Evolutionary conservation across 2,888 invertebrate genomes (phyloP).

Genomic region (Xanthorhoe designata): DNA sequence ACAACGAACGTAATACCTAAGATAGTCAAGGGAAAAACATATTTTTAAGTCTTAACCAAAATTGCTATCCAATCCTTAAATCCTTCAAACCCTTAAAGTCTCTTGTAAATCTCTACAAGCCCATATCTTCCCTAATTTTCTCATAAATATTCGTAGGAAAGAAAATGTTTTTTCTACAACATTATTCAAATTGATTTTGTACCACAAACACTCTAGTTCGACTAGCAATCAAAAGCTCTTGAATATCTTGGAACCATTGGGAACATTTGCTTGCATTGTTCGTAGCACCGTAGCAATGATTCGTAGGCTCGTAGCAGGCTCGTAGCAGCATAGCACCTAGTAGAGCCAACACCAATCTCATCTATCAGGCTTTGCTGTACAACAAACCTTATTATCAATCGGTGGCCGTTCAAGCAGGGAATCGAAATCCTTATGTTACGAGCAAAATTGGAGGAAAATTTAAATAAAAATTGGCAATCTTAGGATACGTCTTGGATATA

Average conservation of each 20-base stretch:
- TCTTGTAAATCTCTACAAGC: not conserved
- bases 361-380: slow-evolving; percentile 41
- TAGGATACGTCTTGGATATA: not conserved
- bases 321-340: slow-evolving; percentile 23
- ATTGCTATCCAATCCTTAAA: not conserved
- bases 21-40: no score
- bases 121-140: not conserved
- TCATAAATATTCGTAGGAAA: not conserved
- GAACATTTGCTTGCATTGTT: not conserved
- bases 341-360: slow-evolving; percentile 31
- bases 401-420: slow-evolving; percentile 37
- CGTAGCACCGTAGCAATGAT: slow-evolving; percentile 8
- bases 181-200: not conserved
- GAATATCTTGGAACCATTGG: not conserved
- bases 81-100: not conserved
- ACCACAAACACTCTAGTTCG: not conserved
- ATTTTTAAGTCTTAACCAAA: not conserved
- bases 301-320: slow-evolving; percentile 21
- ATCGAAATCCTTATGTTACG: slow-evolving; percentile 35
- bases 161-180: not conserved
- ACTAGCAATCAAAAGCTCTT: not conserved
- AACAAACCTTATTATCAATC: slow-evolving; percentile 42
- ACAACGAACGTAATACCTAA: no score
- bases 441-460: slow-evolving; percentile 32
- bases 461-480: slow-evolving; percentile 34